Evolutionary conservation across 2,888 invertebrate species (phyloP), one percentile per base, ranked within the genome.

Genomic region (Coelopa pilipes): DNA sequence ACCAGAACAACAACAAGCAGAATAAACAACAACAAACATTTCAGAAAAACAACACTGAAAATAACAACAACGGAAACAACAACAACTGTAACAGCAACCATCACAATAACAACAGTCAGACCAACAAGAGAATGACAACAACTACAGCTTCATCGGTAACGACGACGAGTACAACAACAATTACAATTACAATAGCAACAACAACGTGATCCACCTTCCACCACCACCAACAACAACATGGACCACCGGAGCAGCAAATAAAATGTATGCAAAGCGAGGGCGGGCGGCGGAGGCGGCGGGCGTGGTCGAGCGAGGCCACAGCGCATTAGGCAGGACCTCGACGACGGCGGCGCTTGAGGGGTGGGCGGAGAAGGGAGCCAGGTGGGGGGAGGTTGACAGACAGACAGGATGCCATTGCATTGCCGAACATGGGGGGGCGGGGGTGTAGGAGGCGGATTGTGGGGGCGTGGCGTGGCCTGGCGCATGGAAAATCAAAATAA

Each of bases 401-500:
- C 53, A 53, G 53, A 53, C 15, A 13, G 60, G 15, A 11, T 66
- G 24, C 1, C 66, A 50, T 24, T 66, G 49, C 46, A 60, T 15
- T 70, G 49, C 19, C 55, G 53, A 53, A 15, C n/a, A n/a, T n/a
- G n/a, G n/a, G n/a, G 45, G 45, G 47, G 13, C 47, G 21, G 59
- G 19, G 13, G 57, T 21, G 21, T 12, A 57, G 47, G 57, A 55
- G 11, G 19, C 17, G 21, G 21, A 66, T 17, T 1, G 21, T 11
- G 50, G 34, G 9, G 34, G 47, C 45, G 65, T 46, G n/a, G 24
- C 50, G 19, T 19, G 5, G 49, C 47, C 11, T 49, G 19, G 50
- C 24, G 53, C 45, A n/a, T 59, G 46, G 13, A 63, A 71, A 71
- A 63, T 71, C 70, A 71, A 50, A 71, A 71, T 62, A 63, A 59